Conservation (phyloP, 2,113 vertebrate genomes). For the Parotia lawesii region DNA sequence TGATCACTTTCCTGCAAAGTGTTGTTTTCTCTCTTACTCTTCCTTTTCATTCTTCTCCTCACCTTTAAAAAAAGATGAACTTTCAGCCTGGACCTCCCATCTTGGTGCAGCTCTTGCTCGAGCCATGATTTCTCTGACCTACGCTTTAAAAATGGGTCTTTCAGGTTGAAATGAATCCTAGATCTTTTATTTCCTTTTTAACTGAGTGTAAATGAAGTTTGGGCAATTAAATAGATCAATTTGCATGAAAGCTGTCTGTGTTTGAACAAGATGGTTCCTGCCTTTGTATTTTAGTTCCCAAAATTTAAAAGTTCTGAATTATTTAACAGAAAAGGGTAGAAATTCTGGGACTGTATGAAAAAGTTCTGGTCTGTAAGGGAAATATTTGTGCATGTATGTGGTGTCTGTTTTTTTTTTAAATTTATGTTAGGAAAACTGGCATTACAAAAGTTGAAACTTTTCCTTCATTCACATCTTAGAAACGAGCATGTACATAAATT, state of each 20-base stretch:
- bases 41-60: background rate
- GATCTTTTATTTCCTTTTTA: background rate
- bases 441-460: background rate
- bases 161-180: background rate
- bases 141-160: background rate
- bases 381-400: background rate
- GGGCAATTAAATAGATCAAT: background rate
- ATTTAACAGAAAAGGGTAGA: background rate
- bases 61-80: background rate
- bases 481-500: background rate
- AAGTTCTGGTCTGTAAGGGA: background rate
- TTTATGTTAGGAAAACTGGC: background rate
- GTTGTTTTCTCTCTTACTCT: background rate
- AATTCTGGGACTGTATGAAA: background rate
- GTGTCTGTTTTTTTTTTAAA: background rate
- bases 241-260: background rate
- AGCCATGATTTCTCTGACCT: background rate
- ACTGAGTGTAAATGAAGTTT: background rate
- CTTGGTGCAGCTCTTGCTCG: background rate
- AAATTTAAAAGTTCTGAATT: background rate
- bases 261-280: background rate
- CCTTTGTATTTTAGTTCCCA: background rate
- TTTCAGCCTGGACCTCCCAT: background rate
- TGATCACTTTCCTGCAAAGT: background rate
- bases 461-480: background rate